Conservation (phyloP, 2,888 invertebrate species). For the Drosophila pseudotalamancana region DNA sequence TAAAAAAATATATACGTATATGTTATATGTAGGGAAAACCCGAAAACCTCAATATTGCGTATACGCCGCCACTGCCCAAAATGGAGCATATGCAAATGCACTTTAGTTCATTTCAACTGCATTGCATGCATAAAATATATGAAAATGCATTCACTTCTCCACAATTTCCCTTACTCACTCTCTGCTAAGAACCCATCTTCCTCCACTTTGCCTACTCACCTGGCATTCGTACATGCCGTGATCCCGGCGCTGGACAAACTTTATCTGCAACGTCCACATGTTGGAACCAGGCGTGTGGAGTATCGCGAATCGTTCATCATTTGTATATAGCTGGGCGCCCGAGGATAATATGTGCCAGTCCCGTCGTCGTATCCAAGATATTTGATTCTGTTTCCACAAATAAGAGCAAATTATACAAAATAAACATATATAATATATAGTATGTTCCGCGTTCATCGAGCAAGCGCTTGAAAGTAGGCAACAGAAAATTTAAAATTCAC, state of each 20-base stretch:
- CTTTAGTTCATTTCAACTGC: slow-evolving; percentile 79
- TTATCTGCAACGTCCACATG: slow-evolving; percentile 97
- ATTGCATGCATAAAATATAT: slow-evolving; percentile 70
- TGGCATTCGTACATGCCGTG: slow-evolving; percentile 97
- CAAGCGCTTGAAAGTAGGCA: slow-evolving; percentile 44
- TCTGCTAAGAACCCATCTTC: too few species aligned
- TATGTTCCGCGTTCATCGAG: slow-evolving; percentile 31
- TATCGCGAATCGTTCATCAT: slow-evolving; percentile 93
- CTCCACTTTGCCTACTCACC: slow-evolving; percentile 85
- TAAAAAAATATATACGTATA: background rate
- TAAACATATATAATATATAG: background rate
- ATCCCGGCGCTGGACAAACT: slow-evolving; percentile 96
- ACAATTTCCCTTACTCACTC: background rate
- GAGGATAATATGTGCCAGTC: slow-evolving; percentile 98
- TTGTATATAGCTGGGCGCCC: slow-evolving; percentile 95
- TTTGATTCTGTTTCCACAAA: slow-evolving; percentile 87
- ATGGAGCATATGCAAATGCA: slow-evolving; percentile 71
- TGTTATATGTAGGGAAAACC: slow-evolving; percentile 18
- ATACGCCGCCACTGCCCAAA: slow-evolving; percentile 19
- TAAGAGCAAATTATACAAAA: slow-evolving; percentile 19
- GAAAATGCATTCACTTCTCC: slow-evolving; percentile 10
- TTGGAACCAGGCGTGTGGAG: slow-evolving; percentile 95
- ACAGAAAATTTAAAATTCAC: slow-evolving; percentile 18
- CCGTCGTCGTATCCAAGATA: slow-evolving; percentile 95
- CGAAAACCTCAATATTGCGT: slow-evolving; percentile 64